Conservation (phyloP, 2,888 invertebrate species). For the Azorinus chamasolen region DNA sequence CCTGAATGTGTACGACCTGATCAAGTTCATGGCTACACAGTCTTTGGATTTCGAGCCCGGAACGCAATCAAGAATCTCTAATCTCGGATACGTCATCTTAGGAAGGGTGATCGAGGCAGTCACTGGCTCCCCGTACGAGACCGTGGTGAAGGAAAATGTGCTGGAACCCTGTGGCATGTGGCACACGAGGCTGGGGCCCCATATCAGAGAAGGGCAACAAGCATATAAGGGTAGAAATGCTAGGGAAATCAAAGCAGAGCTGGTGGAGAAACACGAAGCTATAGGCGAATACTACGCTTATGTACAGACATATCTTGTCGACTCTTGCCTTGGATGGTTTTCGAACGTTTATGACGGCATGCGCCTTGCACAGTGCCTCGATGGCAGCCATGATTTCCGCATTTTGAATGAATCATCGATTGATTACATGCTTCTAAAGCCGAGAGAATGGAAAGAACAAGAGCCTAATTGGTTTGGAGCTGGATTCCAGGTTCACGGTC, state of each 20-base stretch:
- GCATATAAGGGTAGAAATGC: conserved; percentile 45
- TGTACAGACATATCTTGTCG: conserved; percentile 66
- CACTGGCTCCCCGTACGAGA: conserved; percentile 67
- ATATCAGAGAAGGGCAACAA: conserved; percentile 34
- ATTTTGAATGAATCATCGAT: conserved; percentile 71
- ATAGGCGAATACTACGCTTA: conserved; percentile 64
- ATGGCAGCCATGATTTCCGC: conserved; percentile 64
- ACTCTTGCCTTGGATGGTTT: conserved; percentile 82
- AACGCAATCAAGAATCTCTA: conserved; percentile 76
- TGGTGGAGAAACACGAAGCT: conserved; percentile 52
- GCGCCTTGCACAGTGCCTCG: conserved; percentile 77
- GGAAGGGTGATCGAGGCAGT: conserved; percentile 81
- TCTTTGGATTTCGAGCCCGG: conserved; percentile 80
- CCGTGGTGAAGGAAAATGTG: conserved; percentile 73
- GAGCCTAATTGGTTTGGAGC: conserved; percentile 73
- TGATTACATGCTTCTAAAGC: conserved; percentile 62
- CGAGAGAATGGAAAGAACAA: conserved; percentile 47
- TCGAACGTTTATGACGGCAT: conserved; percentile 81
- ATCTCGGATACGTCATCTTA: conserved; percentile 81
- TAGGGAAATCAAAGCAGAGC: conserved; percentile 48
- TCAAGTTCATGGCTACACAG: conserved; percentile 78
- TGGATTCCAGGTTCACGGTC: conserved; percentile 73
- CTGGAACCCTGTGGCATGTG: conserved; percentile 82
- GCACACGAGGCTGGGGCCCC: conserved; percentile 78
- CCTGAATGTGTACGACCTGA: conserved; percentile 68